phyloP scores from a whole-genome alignment of 2,797 vertebrate genomes.

The Rhincodon typus region DNA sequence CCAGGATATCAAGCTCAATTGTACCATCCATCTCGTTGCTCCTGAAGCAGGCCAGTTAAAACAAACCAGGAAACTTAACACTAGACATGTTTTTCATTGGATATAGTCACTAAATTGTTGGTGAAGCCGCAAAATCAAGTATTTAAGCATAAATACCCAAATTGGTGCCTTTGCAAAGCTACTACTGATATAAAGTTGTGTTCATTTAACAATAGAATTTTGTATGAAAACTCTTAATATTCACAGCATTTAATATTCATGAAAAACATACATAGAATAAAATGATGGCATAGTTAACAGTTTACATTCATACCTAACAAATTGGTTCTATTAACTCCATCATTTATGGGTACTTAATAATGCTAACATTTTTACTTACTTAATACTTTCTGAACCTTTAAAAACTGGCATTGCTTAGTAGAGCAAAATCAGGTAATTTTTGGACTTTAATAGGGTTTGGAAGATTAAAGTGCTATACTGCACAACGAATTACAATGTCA shows the following conservation, averaged over 20 bases:
- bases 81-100: neutral
- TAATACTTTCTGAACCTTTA: constrained; percentile 14
- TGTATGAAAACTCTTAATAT: constrained; percentile 28
- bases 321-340: neutral
- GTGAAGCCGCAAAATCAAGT: neutral
- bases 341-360: neutral
- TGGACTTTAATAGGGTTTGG: neutral
- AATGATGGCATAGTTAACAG: neutral
- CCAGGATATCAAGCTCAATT: neutral
- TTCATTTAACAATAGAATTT: neutral
- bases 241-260: constrained; percentile 25
- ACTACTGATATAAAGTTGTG: neutral
- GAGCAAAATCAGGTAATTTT: neutral
- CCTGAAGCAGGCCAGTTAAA: neutral
- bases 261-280: constrained; percentile 2
- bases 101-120: neutral
- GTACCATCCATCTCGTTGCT: neutral
- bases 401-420: neutral
- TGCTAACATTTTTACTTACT: neutral
- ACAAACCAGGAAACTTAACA: neutral
- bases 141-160: constrained; percentile 17
- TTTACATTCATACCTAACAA: neutral
- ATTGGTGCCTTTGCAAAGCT: neutral
- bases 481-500: neutral
- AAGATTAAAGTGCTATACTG: constrained; percentile 24